Conservation (phyloP, 1,140 invertebrate species). For the Lineus longissimus region DNA sequence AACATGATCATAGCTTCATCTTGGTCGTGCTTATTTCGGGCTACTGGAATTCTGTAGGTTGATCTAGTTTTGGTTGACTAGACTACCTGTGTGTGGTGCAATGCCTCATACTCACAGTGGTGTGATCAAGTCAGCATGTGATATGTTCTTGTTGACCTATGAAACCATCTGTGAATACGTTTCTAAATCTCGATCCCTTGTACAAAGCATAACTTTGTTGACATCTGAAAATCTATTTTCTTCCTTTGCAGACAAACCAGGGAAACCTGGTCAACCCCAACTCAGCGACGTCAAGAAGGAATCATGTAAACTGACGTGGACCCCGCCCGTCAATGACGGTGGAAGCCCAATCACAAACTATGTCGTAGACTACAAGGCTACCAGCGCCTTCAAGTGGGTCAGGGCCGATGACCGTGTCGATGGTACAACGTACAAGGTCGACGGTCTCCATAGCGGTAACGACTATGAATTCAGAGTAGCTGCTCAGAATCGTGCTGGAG, state of each 20-base stretch:
- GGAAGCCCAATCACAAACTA: slow-evolving; percentile 95
- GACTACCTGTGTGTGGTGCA: too few relatives aligned
- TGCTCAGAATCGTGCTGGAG: slow-evolving; percentile 86
- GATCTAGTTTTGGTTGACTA: too few relatives aligned
- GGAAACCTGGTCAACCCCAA: slow-evolving; percentile 72
- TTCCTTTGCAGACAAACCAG: slow-evolving; percentile 71
- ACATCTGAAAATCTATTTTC: background rate
- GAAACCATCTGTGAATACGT: too few relatives aligned
- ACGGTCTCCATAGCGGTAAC: slow-evolving; percentile 82
- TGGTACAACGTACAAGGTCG: slow-evolving; percentile 79
- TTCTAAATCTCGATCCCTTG: too few relatives aligned
- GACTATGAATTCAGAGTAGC: slow-evolving; percentile 94
- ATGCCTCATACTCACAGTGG: too few relatives aligned
- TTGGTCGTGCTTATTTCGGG: too few relatives aligned
- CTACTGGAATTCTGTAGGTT: too few relatives aligned
- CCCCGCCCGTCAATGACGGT: slow-evolving; percentile 80
- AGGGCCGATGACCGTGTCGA: slow-evolving; percentile 46
- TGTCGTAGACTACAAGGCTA: slow-evolving; percentile 88
- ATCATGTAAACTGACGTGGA: slow-evolving; percentile 88
- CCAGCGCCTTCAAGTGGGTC: slow-evolving; percentile 82
- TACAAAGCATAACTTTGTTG: too few relatives aligned
- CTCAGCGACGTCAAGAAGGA: slow-evolving; percentile 88
- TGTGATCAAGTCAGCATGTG: too few relatives aligned
- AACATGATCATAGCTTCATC: too few relatives aligned
- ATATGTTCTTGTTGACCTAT: too few relatives aligned